Evolutionary conservation across 2,888 invertebrate genomes (phyloP), one percentile per base, ranked within the genome.

Genomic region (Gnatocerus cornutus): DNA sequence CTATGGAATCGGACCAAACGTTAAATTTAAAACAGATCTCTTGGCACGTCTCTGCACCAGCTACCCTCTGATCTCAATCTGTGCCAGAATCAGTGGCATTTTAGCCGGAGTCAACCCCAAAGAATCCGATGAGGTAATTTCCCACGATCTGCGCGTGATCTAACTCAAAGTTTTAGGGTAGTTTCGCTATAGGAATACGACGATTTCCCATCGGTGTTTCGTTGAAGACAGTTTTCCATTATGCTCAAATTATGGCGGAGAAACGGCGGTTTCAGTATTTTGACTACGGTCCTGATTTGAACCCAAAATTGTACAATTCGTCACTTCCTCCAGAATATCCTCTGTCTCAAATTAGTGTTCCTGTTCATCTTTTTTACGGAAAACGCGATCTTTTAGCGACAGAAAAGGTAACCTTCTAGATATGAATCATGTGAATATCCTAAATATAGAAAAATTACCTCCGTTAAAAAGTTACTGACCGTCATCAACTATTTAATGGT

Each of bases 191-290:
- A 0, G 90, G 93, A 71, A 79, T 91, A 29, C 86, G 87, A 3
- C 90, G 91, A 69, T 85, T 87, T 0, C 92, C 93, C 0, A 90
- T 92, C 0, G 92, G 92, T 0, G 89, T 90, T 0, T 92, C 93
- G 0, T 87, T 89, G 0, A 90, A 88, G 79, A 90, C 91, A 0
- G 72, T 93, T 6, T 81, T 90, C 0, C 93, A 93, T 81, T 91
- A 87, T 74, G 87, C 87, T 0, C 91, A 91, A 80, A 88, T 87
- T 79, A 87, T 90, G 5, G 78, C 80, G 13, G 86, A 29, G 9
- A 41, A 12, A 21, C 69, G 68, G 3, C 21, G 53, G 10, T 77
- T 77, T 83, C 88, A 88, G 72, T 87, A 87, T 78, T 93, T 87
- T 73, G 92, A 93, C 79, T 91, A 89, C 74, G 92, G 92, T 0